phyloP scores from a whole-genome alignment of 2,113 vertebrate species.

The Sander lucioperca region DNA sequence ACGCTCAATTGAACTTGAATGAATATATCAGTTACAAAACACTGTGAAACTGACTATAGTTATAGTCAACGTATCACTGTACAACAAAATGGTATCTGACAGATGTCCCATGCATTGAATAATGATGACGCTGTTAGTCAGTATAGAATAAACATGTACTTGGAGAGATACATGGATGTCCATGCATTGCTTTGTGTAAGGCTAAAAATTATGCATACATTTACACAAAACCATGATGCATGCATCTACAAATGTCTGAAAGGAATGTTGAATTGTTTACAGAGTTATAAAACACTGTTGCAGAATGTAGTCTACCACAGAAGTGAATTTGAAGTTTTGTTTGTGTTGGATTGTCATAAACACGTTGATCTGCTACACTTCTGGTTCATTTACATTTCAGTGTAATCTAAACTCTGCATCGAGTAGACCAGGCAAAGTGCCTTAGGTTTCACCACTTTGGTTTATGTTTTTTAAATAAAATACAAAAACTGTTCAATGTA shows the following conservation, averaged over 20 bases:
- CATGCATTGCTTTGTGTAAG: slow-evolving; percentile 38
- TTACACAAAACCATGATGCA: slow-evolving; percentile 57
- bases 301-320: slow-evolving; percentile 6
- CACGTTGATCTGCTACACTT: not conserved
- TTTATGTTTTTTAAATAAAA: slow-evolving; percentile 12
- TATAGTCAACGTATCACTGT: slow-evolving; percentile 6
- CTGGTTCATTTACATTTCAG: not conserved
- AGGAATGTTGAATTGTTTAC: slow-evolving; percentile 25
- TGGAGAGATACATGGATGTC: slow-evolving; percentile 19
- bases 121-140: slow-evolving; percentile 12
- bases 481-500: slow-evolving; percentile 5
- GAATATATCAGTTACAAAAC: slow-evolving; percentile 27
- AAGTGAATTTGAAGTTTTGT: not conserved
- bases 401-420: slow-evolving; percentile 1
- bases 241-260: slow-evolving; percentile 53
- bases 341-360: slow-evolving; percentile 15
- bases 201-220: slow-evolving; percentile 34
- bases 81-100: slow-evolving; percentile 38
- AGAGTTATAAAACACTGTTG: slow-evolving; percentile 46
- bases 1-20: slow-evolving; percentile 11
- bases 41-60: slow-evolving; percentile 5
- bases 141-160: slow-evolving; percentile 34
- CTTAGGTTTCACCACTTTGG: not conserved
- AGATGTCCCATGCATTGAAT: slow-evolving; percentile 16
- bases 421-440: not conserved